A percentile compares a stretch with the other conserved stretches of the same genome.
Evolutionary conservation across 1,140 invertebrate species (phyloP).

Genomic region (Uloborus diversus): DNA sequence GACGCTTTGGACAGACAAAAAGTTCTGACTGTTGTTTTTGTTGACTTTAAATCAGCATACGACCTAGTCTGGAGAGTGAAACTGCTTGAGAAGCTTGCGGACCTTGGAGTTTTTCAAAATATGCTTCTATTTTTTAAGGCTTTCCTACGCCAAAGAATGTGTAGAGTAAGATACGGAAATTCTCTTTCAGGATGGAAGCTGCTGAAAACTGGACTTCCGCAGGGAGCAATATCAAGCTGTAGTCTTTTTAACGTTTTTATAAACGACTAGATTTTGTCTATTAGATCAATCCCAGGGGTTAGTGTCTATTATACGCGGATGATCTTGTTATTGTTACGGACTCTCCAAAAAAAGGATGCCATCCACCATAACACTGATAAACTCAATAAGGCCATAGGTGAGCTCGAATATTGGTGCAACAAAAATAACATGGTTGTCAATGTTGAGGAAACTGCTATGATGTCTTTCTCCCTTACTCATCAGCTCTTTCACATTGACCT

Average conservation of each 20-base stretch:
- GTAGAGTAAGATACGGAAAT: slow-evolving; percentile 6
- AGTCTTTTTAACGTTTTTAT: slow-evolving; percentile 12
- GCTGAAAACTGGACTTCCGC: background rate
- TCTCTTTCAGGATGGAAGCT: background rate
- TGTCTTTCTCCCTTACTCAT: slow-evolving; percentile 8
- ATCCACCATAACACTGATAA: too few relatives aligned
- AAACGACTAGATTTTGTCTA: background rate
- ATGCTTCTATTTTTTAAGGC: background rate
- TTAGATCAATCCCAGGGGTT: background rate
- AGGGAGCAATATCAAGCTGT: slow-evolving; percentile 13
- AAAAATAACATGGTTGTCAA: slow-evolving; percentile 22
- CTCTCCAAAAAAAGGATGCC: too few relatives aligned
- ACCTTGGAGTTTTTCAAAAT: background rate
- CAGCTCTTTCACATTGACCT: background rate
- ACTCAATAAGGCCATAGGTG: background rate
- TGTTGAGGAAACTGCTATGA: background rate
- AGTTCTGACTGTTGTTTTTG: background rate
- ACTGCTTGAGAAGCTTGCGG: background rate
- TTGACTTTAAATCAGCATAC: slow-evolving; percentile 19
- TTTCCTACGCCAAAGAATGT: background rate
- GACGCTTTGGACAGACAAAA: background rate
- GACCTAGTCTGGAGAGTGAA: background rate
- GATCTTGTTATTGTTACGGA: too few relatives aligned
- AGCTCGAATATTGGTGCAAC: background rate
- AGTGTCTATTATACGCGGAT: slow-evolving; percentile 7